Base-by-base conservation (phyloP, 2,888 invertebrate species). In the Harmothoe impar region DNA sequence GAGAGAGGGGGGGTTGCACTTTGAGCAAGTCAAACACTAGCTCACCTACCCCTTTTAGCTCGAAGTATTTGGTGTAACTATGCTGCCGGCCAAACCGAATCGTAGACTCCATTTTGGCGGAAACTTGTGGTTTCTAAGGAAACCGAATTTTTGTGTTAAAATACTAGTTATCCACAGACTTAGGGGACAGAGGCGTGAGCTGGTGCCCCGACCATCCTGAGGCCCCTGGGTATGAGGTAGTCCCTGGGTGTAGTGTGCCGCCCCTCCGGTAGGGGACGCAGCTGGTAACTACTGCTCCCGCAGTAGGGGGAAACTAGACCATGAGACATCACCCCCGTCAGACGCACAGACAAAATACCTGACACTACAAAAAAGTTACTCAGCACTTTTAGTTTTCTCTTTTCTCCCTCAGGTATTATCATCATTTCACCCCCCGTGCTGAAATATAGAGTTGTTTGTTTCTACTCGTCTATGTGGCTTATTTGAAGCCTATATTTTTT, bases 21-120 rank as follows among this genome's bases (percentile, higher is more conserved):
- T 20, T 77, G 62, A n/a, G 62, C n/a, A 25, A 62, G 62, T 23
- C n/a, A 62, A 25, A 25, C 23, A 25, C n/a, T 5, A 62, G 62
- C 81, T 29, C 43, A 89, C 89, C 77, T 89, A 89, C 89, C 89
- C 89, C 89, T 78, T 77, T 15, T 31, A 89, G 56, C 23, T 52
- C 81, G 89, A 78, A 89, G 81, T 72, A 89, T 54, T 89, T 89
- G 12, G 20, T 31, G 81, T 89, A 89, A 51, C 78, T 89, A 81
- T 78, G 89, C 89, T 89, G 77, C 23, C 89, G 77, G 17, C 89
- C 89, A 31, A 89, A 78, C 17, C 89, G 89, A 33, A 89, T 89
- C 31, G 78, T 89, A 89, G 89, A 77, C 89, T 89, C 89, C 89
- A 89, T 89, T 20, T 51, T 35, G 12, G 20, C 78, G 15, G 33